Evolutionary conservation across 2,888 invertebrate species (phyloP), one percentile per base, ranked within the genome.

Genomic region (Eupithecia subfuscata): DNA sequence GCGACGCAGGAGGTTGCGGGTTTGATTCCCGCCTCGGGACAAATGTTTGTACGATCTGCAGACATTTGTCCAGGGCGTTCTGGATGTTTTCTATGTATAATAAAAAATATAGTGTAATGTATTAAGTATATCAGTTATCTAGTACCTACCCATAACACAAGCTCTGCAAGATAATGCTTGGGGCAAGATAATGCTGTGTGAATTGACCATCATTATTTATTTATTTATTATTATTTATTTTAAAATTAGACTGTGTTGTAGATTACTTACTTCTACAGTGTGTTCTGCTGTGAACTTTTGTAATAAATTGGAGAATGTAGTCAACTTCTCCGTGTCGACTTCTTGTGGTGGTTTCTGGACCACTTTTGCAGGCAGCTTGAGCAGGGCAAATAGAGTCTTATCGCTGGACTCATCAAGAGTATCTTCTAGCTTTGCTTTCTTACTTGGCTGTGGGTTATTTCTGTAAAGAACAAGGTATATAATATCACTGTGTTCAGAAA

Each of bases 371-470:
- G 95, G 91, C 65, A 94, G 82, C 72, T 90, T 93, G 5, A 96
- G 85, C 64, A 96, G 84, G 73, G 96, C 95, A 87, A 96, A 96
- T 69, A 96, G 86, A 11, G 96, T 96, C 82, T 94, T 95, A 82
- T 96, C 96, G 83, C 87, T 91, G 8, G 96, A 96, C 82, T 95
- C 95, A 72, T 94, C 92, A 68, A 92, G 76, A 73, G 85, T 82
- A 37, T 82, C 78, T 52, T 89, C 87, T 75, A 90, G 30, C 82
- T 91, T 94, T 2, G 83, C 71, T 82, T 88, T 93, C 79, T 95
- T 94, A 72, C 75, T 88, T 80, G 87, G 81, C 76, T 91, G 89
- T 75, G 77, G 70, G 79, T 87, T 87, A 76, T 85, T 88, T 81
- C 94, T 94, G 81, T 73, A 85, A 67, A 83, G n/a, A n/a, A 52